Evolutionary conservation across 2,888 invertebrate species (phyloP), one percentile per base, ranked within the genome.

Genomic region (Aleiodes testaceus): DNA sequence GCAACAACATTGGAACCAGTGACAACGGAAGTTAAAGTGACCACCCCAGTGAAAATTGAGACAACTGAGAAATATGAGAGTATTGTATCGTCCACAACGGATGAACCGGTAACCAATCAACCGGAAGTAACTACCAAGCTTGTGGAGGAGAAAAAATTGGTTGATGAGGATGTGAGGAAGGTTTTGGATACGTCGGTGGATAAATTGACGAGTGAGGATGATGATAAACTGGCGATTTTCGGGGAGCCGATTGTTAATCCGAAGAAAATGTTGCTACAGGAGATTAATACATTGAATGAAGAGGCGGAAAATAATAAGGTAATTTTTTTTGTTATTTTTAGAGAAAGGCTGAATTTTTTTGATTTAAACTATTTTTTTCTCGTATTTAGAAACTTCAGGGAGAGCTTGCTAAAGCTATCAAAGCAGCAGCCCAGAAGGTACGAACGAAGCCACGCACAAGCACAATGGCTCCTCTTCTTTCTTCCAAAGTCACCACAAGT

Each of bases 231-330:
- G 9, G n/a, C 52, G 1, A 50, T 14, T 44, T 53, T 72, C 26
- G 22, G 53, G 20, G 79, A 76, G 45, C 76, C 77, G 0, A 72
- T 81, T 36, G 20, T 78, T 14, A 78, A 79, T 74, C 78, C 83
- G 1, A 81, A 82, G 70, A 78, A 84, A 2, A 64, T 82, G 2
- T 78, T 87, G 22, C 66, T 84, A 11, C 78, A 84, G 63, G 84
- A 85, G 73, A 80, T 85, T 65, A 79, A 78, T 16, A 78, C 81
- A 11, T 73, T 85, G 67, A 80, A 81, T 44, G 82, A 85, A 67
- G 80, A 82, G 42, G 63, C 74, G 22, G 76, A 79, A 16, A 82
- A 79, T 20, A 78, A 76, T 14, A 79, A 81, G 74, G 82, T 83
- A 53, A 42, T 36, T 36, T 5, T 36, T 36, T 36, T n/a, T n/a